Base-by-base conservation (phyloP, 2,113 vertebrate species). In the human (Homo sapiens) region DNA sequence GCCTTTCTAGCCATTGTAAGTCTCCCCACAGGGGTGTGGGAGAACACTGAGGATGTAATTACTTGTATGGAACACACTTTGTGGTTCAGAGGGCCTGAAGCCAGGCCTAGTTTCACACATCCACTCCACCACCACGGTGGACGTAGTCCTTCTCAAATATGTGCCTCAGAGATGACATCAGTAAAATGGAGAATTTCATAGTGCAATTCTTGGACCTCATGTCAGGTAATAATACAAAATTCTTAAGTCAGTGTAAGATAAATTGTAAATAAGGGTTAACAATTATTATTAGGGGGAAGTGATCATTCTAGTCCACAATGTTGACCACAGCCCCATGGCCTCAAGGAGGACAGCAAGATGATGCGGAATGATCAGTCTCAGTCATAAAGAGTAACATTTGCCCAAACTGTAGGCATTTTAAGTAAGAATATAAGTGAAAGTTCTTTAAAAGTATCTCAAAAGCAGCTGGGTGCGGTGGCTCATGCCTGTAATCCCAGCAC, bases 371-470 rank as follows among this genome's bases (percentile, higher is more conserved):
- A 35, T n/a, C 48, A 80, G 50, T 12, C 48, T 23, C 72, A 4
- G 12, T 68, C 23, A 32, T 18, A 73, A 57, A 55, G 50, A 96
- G 61, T 66, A 89, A 88, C 38, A 16, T 7, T 61, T 73, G 79
- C 25, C 30, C 64, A 94, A 17, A 91, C 57, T 48, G 22, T 4
- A 32, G 61, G 61, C 76, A 22, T 57, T 90, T 93, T 93, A 72
- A 82, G 45, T 86, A 97, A 45, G 22, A 57, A 50, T 82, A 72
- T 64, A 90, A 93, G 38, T 25, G 88, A 83, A 92, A 25, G 25
- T 38, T 22, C 75, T 79, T 87, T 73, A 92, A n/a, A 88, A 97
- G 38, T 14, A 23, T 23, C 72, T 1, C n/a, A 92, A 79, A 59
- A 78, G 35, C 12, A 13, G 61, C 61, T 64, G 27, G 61, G 61